These are phyloP conservation scores for Candoia aspera DNA, from an alignment of 2,113 vertebrate species.

Conservation along the genomic window DNA sequence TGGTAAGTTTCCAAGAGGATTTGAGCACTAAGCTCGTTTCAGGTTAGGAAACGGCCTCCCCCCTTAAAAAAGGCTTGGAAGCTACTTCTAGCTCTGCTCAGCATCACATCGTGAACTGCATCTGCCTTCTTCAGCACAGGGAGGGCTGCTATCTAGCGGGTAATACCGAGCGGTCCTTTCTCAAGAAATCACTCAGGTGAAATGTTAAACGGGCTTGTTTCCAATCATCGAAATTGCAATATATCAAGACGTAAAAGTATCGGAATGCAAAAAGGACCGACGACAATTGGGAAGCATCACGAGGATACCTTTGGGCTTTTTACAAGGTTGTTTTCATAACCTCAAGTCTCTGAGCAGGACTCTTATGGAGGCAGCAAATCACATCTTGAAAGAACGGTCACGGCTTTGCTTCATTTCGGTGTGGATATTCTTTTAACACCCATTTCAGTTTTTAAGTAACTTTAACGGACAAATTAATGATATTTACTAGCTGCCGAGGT, in stretches of 20 bases:
- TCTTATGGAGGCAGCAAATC: background rate
- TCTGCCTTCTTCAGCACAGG: background rate
- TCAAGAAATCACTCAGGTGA: accelerated
- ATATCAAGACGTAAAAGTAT: accelerated
- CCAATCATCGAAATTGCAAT: background rate
- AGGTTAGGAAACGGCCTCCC: background rate
- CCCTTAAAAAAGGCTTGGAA: background rate
- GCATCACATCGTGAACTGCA: background rate
- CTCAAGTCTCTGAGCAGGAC: background rate
- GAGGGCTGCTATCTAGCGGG: background rate
- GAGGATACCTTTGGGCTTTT: no score
- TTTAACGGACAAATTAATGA: background rate
- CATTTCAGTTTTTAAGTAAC: background rate
- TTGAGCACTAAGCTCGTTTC: background rate
- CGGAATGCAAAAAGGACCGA: no score
- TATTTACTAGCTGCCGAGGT: background rate
- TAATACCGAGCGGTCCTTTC: background rate
- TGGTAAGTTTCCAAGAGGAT: background rate
- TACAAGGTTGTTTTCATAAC: background rate
- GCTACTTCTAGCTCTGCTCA: background rate
- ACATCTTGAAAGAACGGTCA: background rate
- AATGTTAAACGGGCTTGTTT: accelerated
- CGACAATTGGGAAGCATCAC: background rate
- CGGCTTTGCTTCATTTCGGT: background rate
- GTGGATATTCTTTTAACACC: background rate